phyloP scores from a whole-genome alignment of 2,888 invertebrate species.

The Drosophila neotestacea region DNA sequence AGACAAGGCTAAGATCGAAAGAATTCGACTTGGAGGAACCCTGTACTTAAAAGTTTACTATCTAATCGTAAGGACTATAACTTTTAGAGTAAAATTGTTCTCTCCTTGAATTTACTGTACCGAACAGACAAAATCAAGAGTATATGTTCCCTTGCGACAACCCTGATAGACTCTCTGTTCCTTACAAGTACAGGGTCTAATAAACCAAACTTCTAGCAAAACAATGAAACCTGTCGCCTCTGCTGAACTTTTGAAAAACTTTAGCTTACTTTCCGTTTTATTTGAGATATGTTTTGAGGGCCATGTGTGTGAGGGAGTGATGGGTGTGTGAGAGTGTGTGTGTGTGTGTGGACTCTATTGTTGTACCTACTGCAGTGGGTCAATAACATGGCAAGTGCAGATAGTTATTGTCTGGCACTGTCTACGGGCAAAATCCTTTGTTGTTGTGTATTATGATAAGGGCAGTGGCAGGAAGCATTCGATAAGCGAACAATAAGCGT shows the following conservation, averaged over 20 bases:
- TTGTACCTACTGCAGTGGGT: constrained; percentile 61
- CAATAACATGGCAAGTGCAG: constrained; percentile 75
- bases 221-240: constrained; percentile 4
- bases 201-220: constrained; percentile 6
- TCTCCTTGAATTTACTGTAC: no score
- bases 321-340: neutral
- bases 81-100: no score
- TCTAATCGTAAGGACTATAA: no score
- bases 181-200: neutral
- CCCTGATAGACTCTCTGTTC: no score
- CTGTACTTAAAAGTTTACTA: no score
- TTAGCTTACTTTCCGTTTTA: constrained; percentile 57
- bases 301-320: neutral
- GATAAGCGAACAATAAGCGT: constrained; percentile 57
- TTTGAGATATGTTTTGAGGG: constrained; percentile 18
- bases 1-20: no score
- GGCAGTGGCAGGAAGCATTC: constrained; percentile 41
- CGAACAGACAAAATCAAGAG: no score
- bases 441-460: constrained; percentile 13
- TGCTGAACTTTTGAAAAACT: constrained; percentile 19
- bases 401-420: constrained; percentile 39
- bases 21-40: no score
- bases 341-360: constrained; percentile 19
- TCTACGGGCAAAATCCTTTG: constrained; percentile 26
- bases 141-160: no score